Conservation (phyloP, 2,797 vertebrate species). For the Dermochelys coriacea region DNA sequence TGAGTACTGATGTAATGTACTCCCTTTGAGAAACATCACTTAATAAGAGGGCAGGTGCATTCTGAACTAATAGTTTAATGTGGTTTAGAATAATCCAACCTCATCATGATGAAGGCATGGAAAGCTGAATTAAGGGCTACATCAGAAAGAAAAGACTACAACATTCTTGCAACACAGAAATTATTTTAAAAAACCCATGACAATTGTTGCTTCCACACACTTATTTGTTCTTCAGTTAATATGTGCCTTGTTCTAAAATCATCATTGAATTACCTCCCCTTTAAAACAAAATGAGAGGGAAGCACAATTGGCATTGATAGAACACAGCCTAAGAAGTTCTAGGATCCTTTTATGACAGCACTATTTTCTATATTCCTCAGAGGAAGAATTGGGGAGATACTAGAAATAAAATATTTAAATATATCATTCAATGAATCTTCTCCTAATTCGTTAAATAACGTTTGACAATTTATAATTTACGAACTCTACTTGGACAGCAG, state of each 20-base stretch:
- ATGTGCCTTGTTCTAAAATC: rapidly evolving
- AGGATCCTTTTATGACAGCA: background rate
- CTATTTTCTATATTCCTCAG: background rate
- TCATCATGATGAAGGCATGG: background rate
- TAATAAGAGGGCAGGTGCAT: background rate
- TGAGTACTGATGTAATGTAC: background rate
- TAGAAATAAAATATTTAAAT: background rate
- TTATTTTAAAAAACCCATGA: background rate
- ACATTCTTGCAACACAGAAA: background rate
- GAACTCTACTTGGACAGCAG: background rate
- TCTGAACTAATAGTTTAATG: background rate
- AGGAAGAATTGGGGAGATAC: background rate
- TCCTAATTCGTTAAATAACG: background rate
- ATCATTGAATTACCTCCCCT: background rate
- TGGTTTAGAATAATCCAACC: background rate
- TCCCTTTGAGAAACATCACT: background rate
- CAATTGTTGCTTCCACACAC: background rate
- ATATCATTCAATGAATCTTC: background rate
- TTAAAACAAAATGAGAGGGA: rapidly evolving
- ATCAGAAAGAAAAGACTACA: background rate
- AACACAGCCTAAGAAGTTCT: background rate
- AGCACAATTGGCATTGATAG: rapidly evolving
- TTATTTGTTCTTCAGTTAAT: background rate
- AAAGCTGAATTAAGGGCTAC: background rate
- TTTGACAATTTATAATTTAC: background rate